Conservation (phyloP, 30 jellyfish, hydroid and myxozoan species). For the Chrysaora quinquecirrha region DNA sequence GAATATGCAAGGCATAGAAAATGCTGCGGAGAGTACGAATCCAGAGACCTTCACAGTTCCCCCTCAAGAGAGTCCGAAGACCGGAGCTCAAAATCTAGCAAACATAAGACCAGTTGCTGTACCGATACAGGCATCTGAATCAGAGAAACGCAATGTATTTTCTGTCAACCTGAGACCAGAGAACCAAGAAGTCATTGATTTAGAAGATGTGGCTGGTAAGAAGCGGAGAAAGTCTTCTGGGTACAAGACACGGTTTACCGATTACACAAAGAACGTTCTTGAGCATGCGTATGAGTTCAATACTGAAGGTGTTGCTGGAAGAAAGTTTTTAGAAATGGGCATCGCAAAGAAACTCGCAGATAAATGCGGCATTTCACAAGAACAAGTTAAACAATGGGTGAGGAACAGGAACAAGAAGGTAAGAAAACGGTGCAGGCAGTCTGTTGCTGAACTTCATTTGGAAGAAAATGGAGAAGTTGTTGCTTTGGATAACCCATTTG, state of each 20-base stretch:
- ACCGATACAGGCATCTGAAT: background rate
- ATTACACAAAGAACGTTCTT: slow-evolving; percentile 52
- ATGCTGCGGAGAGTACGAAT: background rate
- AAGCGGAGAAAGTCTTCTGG: slow-evolving; percentile 51
- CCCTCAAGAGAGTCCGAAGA: background rate
- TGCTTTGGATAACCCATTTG: background rate
- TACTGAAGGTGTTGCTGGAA: slow-evolving; percentile 54
- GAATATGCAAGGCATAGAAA: background rate
- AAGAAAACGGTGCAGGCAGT: slow-evolving; percentile 42
- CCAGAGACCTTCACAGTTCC: background rate
- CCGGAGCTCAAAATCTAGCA: background rate
- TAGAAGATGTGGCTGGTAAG: no score
- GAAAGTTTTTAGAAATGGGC: slow-evolving; percentile 54
- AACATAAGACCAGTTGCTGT: background rate
- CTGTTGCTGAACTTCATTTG: slow-evolving; percentile 53
- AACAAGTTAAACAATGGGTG: slow-evolving; percentile 93
- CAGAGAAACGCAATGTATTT: background rate
- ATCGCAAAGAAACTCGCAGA: slow-evolving; percentile 76
- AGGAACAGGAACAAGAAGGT: slow-evolving; percentile 83
- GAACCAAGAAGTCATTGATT: background rate
- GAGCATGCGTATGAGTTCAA: slow-evolving; percentile 75
- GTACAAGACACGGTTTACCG: slow-evolving; percentile 56
- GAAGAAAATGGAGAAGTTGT: slow-evolving; percentile 22
- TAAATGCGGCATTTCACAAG: slow-evolving; percentile 83
- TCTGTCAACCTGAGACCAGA: background rate